Percentiles rank a stretch among this genome's conserved stretches.
Evolutionary conservation across 2,888 invertebrate species (phyloP).

Genomic region (Pycnomerus fuliginosus): DNA sequence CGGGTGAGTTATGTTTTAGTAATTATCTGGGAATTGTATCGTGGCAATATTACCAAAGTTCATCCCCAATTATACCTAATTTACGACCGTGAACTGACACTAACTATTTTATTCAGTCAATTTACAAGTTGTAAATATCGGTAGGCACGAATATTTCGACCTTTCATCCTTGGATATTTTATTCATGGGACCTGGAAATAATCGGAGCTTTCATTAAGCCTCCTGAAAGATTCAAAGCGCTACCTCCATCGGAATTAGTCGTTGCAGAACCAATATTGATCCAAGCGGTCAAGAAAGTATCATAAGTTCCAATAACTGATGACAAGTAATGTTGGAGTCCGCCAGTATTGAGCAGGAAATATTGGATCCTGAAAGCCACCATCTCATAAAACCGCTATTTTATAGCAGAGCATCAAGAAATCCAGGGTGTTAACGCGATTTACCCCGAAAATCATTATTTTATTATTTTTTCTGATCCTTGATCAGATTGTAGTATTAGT

Average conservation of each 20-base stretch:
- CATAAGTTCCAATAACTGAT: slow-evolving; percentile 46
- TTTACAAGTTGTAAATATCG: slow-evolving; percentile 46
- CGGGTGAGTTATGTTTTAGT: slow-evolving; percentile 44
- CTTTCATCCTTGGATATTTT: slow-evolving; percentile 12
- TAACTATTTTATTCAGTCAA: slow-evolving; percentile 47
- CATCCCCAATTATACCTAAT: slow-evolving; percentile 49
- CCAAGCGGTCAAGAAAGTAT: too few relatives aligned
- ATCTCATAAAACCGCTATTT: slow-evolving; percentile 31
- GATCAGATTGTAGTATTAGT: background rate
- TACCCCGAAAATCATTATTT: background rate
- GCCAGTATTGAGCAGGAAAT: slow-evolving; percentile 39
- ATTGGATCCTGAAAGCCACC: slow-evolving; percentile 37
- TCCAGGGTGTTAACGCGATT: background rate
- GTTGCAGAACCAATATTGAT: too few relatives aligned
- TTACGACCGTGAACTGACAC: slow-evolving; percentile 45
- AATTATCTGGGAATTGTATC: slow-evolving; percentile 40
- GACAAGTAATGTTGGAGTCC: slow-evolving; percentile 39
- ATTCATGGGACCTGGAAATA: slow-evolving; percentile 7
- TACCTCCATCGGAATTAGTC: too few relatives aligned
- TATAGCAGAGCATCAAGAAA: slow-evolving; percentile 21
- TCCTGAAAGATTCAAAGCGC: too few relatives aligned
- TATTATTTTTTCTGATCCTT: slow-evolving; percentile 2
- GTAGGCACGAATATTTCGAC: slow-evolving; percentile 42
- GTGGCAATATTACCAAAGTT: slow-evolving; percentile 45
- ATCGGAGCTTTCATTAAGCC: too few relatives aligned